phyloP scores from a whole-genome alignment of 1,140 invertebrate genomes.

The Ctenoplectra terminalis region DNA sequence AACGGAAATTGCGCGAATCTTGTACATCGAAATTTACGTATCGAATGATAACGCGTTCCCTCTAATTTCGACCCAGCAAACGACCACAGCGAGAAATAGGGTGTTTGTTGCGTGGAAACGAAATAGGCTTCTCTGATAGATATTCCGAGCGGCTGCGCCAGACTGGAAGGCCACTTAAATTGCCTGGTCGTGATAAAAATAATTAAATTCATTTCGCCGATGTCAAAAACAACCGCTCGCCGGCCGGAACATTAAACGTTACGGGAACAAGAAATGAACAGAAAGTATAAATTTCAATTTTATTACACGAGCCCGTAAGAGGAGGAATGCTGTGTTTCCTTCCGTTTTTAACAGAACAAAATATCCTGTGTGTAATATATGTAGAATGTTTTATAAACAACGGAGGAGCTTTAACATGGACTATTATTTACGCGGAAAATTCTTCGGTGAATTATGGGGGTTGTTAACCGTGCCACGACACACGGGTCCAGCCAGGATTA shows the following conservation, averaged over 20 bases:
- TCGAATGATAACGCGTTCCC: neutral
- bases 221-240: neutral
- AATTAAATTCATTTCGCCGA: constrained; percentile 1
- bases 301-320: neutral
- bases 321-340: neutral
- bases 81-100: neutral
- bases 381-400: constrained; percentile 50
- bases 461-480: constrained; percentile 40
- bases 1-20: constrained; percentile 2
- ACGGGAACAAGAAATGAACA: constrained; percentile 10
- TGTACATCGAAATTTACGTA: constrained; percentile 16
- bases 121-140: neutral
- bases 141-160: neutral
- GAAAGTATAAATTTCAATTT: constrained; percentile 40
- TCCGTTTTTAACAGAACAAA: constrained; percentile 13
- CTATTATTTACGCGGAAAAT: constrained; percentile 48
- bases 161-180: constrained; percentile 10
- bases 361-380: constrained; percentile 35
- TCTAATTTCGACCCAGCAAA: neutral
- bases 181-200: neutral
- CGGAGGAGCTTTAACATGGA: constrained; percentile 37
- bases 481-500: constrained; percentile 21
- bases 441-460: constrained; percentile 36
- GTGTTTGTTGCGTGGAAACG: neutral
- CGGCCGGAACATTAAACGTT: constrained; percentile 2